Percentiles rank a stretch among this genome's conserved stretches.
These are phyloP conservation scores for Acleris literana DNA, from an alignment of 2,888 invertebrate species.

Conservation along the genomic window DNA sequence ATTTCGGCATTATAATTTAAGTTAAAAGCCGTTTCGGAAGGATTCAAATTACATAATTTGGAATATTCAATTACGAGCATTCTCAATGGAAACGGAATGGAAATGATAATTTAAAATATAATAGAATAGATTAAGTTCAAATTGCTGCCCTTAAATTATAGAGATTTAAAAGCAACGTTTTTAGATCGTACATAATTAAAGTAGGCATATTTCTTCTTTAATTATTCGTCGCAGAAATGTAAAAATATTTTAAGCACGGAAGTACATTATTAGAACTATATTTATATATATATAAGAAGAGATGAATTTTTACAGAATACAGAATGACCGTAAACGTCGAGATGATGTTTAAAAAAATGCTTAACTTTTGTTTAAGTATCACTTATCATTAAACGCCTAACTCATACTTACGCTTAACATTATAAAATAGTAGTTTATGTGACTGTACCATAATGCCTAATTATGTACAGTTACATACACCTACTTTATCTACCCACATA, in stretches of 20 bases:
- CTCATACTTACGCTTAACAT: too few relatives aligned
- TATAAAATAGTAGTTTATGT: too few relatives aligned
- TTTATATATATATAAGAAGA: neutral
- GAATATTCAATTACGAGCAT: slow-evolving; percentile 26
- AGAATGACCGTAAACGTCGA: too few relatives aligned
- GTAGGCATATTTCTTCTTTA: slow-evolving; percentile 6
- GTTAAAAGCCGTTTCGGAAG: slow-evolving; percentile 12
- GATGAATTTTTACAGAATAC: too few relatives aligned
- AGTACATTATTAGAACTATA: neutral
- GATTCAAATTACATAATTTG: slow-evolving; percentile 14
- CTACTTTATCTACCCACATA: too few relatives aligned
- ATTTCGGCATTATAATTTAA: slow-evolving; percentile 1
- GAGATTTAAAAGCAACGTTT: slow-evolving; percentile 13
- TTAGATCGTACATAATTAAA: slow-evolving; percentile 14
- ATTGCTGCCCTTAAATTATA: slow-evolving; percentile 26
- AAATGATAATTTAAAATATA: slow-evolving; percentile 20
- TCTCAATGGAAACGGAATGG: slow-evolving; percentile 25
- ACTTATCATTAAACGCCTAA: too few relatives aligned
- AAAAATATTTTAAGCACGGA: neutral
- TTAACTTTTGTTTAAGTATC: too few relatives aligned
- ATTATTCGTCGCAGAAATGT: neutral
- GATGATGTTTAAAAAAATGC: too few relatives aligned
- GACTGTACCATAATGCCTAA: too few relatives aligned
- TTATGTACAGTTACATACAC: too few relatives aligned
- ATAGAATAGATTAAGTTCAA: slow-evolving; percentile 27